Evolutionary conservation across 2,888 invertebrate genomes (phyloP).

Genomic region (Pteria penguin): DNA sequence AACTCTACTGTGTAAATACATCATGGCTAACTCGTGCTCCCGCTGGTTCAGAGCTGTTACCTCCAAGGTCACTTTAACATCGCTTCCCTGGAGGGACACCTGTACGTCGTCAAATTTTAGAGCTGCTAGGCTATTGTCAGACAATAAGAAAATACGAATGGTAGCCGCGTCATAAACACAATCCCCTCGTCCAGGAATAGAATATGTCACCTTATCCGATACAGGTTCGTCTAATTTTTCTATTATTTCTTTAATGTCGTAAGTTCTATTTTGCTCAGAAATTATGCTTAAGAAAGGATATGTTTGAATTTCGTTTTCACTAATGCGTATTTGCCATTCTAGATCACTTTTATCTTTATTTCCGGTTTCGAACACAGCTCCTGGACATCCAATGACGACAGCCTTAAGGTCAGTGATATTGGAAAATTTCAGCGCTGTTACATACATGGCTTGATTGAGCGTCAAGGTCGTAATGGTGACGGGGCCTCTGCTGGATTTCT

Average conservation of each 20-base stretch:
- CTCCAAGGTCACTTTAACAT: background rate
- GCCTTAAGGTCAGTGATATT: background rate
- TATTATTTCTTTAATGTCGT: background rate
- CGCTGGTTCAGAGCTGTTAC: background rate
- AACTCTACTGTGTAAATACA: background rate
- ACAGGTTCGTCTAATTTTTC: background rate
- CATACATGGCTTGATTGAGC: background rate
- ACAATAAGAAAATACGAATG: background rate
- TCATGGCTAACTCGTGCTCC: background rate
- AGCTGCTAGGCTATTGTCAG: background rate
- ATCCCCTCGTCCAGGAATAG: background rate
- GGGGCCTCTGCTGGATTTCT: background rate
- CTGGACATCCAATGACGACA: constrained; percentile 1
- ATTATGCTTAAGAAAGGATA: constrained; percentile 15
- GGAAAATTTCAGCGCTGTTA: constrained; percentile 2
- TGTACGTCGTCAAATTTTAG: background rate
- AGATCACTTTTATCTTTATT: background rate
- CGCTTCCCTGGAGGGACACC: background rate
- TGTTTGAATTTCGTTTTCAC: constrained; percentile 18
- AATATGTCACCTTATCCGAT: background rate
- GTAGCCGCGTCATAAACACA: background rate
- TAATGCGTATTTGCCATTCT: constrained; percentile 13
- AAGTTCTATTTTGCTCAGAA: background rate
- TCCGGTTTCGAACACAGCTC: constrained; percentile 1
- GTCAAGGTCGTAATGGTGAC: background rate